Conservation (phyloP, 1,140 invertebrate species). For the Bilobella aurantiaca region DNA sequence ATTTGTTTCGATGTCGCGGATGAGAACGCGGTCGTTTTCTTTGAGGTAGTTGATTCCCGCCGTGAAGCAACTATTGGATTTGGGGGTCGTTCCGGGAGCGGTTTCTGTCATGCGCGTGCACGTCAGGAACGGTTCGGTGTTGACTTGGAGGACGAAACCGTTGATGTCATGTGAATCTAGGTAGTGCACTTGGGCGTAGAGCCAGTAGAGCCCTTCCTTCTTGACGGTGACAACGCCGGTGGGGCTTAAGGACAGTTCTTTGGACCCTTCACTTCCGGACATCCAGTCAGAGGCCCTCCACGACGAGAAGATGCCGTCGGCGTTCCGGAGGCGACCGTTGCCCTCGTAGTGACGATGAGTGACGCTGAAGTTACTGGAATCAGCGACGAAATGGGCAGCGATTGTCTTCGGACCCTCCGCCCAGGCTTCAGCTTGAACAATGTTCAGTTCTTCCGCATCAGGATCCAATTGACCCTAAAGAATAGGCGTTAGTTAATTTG, state of each 20-base stretch:
- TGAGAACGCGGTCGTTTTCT: constrained; percentile 51
- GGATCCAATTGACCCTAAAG: background rate
- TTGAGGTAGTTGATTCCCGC: constrained; percentile 53
- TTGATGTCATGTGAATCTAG: constrained; percentile 52
- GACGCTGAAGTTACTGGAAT: constrained; percentile 27
- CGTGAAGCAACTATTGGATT: constrained; percentile 56
- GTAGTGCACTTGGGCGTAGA: constrained; percentile 50
- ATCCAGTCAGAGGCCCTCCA: constrained; percentile 46
- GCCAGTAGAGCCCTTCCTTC: constrained; percentile 51
- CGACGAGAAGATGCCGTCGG: constrained; percentile 43
- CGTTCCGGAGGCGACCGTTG: constrained; percentile 45
- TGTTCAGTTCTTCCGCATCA: constrained; percentile 22
- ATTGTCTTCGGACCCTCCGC: constrained; percentile 25
- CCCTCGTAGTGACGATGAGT: constrained; percentile 36
- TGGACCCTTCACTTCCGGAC: constrained; percentile 33
- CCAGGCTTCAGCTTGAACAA: constrained; percentile 33
- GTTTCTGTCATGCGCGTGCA: constrained; percentile 48
- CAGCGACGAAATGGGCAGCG: constrained; percentile 29
- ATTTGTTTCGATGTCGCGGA: constrained; percentile 56
- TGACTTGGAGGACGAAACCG: constrained; percentile 48
- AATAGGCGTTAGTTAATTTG: too few relatives aligned
- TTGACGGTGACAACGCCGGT: constrained; percentile 46
- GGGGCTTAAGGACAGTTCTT: constrained; percentile 38
- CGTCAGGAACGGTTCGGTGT: constrained; percentile 45
- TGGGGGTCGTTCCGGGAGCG: constrained; percentile 37